phyloP scores from a whole-genome alignment of 1,140 invertebrate genomes.

The Drosophila triauraria region DNA sequence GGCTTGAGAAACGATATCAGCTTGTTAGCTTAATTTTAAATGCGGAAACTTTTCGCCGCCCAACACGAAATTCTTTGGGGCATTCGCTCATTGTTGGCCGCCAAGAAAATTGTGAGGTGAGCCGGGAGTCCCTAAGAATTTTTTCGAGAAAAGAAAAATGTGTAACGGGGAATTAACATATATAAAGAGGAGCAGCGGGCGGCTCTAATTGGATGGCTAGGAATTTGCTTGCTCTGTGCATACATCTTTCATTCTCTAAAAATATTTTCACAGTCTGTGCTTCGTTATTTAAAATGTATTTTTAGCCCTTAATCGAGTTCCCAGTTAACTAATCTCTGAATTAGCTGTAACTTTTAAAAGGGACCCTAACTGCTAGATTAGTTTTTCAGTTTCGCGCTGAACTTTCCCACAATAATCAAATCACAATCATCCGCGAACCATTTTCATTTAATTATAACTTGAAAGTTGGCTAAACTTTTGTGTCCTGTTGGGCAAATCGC shows the following conservation, averaged over 20 bases:
- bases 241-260: not conserved
- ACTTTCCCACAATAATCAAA: slow-evolving; percentile 19
- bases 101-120: slow-evolving; percentile 30
- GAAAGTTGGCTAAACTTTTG: slow-evolving; percentile 34
- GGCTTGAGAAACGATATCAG: slow-evolving; percentile 48
- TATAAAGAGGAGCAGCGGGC: slow-evolving; percentile 1
- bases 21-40: slow-evolving; percentile 65
- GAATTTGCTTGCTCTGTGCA: not conserved
- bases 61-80: slow-evolving; percentile 42
- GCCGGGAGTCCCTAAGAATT: slow-evolving; percentile 11
- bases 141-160: slow-evolving; percentile 13
- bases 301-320: not conserved
- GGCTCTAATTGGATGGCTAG: slow-evolving; percentile 35
- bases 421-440: slow-evolving; percentile 32
- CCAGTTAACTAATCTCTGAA: not conserved
- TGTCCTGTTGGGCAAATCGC: slow-evolving; percentile 18
- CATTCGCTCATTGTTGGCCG: slow-evolving; percentile 38
- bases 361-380: not conserved
- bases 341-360: not conserved
- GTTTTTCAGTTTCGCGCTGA: not conserved
- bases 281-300: not conserved
- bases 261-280: not conserved
- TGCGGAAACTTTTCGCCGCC: slow-evolving; percentile 46
- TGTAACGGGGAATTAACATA: slow-evolving; percentile 43
- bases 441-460: slow-evolving; percentile 54